Percentiles rank a stretch among this genome's conserved stretches.
These are phyloP conservation scores for Epinephelus cyanopodus DNA, from an alignment of 2,113 vertebrate genomes.

Conservation along the genomic window DNA sequence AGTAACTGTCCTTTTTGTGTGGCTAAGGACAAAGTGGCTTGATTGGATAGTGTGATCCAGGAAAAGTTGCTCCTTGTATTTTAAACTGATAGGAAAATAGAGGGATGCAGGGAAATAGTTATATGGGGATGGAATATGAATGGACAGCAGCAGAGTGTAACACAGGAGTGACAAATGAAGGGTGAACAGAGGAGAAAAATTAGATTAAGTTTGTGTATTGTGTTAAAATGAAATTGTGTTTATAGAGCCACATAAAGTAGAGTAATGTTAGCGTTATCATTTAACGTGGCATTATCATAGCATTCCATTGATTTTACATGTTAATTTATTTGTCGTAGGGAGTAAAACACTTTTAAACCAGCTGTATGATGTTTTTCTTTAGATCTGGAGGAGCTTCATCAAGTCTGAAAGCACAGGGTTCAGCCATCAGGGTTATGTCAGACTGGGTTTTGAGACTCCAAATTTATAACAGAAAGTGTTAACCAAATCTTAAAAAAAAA, in stretches of 20 bases:
- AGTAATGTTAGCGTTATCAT: not conserved
- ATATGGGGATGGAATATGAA: not conserved
- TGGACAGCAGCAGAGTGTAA: not conserved
- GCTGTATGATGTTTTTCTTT: not conserved
- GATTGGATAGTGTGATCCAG: slow-evolving; percentile 25
- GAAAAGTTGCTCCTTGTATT: not conserved
- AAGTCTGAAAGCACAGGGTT: not conserved
- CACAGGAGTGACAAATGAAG: not conserved
- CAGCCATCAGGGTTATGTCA: not conserved
- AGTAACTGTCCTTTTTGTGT: not conserved
- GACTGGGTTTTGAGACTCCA: not conserved
- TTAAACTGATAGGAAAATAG: slow-evolving; percentile 5
- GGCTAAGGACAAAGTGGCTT: not conserved
- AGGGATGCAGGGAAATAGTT: not conserved
- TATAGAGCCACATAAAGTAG: not conserved
- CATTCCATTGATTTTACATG: not conserved
- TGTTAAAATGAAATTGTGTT: not conserved
- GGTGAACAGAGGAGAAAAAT: not conserved
- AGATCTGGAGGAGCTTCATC: not conserved
- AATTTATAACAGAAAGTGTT: not conserved
- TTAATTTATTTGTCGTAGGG: not conserved
- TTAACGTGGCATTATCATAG: not conserved
- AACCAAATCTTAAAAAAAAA: not conserved
- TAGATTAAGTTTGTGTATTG: not conserved
- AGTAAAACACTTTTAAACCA: not conserved